Evolutionary conservation across 2,888 invertebrate species (phyloP).

Genomic region (Sinelater perroti): DNA sequence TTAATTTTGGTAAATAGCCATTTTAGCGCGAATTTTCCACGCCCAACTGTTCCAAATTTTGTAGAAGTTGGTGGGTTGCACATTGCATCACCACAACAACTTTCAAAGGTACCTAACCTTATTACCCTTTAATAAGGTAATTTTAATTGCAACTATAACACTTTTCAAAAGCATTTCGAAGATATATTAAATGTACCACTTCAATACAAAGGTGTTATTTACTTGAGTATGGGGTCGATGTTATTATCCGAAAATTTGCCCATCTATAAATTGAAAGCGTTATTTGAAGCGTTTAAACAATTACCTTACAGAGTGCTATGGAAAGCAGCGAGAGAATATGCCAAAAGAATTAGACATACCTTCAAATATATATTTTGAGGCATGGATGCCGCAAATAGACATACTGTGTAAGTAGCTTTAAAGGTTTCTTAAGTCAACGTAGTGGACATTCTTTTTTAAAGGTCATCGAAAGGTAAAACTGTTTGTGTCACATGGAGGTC

Average conservation of each 20-base stretch:
- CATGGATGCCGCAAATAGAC: slow-evolving; percentile 67
- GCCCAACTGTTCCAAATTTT: slow-evolving; percentile 65
- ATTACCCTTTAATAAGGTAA: too few species aligned
- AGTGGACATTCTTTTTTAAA: too few species aligned
- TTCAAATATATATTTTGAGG: slow-evolving; percentile 63
- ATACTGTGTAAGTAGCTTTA: slow-evolving; percentile 62
- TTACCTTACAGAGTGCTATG: slow-evolving; percentile 66
- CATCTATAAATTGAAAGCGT: slow-evolving; percentile 59
- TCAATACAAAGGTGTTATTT: slow-evolving; percentile 59
- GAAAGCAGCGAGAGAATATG: slow-evolving; percentile 63
- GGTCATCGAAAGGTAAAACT: slow-evolving; percentile 59
- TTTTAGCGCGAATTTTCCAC: slow-evolving; percentile 65
- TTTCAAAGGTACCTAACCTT: slow-evolving; percentile 63
- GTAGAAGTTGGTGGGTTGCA: slow-evolving; percentile 69
- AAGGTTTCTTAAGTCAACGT: background rate
- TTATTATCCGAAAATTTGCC: slow-evolving; percentile 66
- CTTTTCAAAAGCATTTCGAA: slow-evolving; percentile 46
- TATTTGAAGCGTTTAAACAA: slow-evolving; percentile 64
- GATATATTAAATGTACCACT: slow-evolving; percentile 45
- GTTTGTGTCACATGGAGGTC: slow-evolving; percentile 63
- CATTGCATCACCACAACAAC: slow-evolving; percentile 58
- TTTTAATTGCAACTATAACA: too few species aligned
- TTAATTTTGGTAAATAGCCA: slow-evolving; percentile 67
- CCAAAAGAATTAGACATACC: slow-evolving; percentile 58
- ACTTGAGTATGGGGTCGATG: slow-evolving; percentile 70